These are phyloP conservation scores for Meles meles DNA, from an alignment of 2,113 vertebrate genomes.

Conservation along the genomic window DNA sequence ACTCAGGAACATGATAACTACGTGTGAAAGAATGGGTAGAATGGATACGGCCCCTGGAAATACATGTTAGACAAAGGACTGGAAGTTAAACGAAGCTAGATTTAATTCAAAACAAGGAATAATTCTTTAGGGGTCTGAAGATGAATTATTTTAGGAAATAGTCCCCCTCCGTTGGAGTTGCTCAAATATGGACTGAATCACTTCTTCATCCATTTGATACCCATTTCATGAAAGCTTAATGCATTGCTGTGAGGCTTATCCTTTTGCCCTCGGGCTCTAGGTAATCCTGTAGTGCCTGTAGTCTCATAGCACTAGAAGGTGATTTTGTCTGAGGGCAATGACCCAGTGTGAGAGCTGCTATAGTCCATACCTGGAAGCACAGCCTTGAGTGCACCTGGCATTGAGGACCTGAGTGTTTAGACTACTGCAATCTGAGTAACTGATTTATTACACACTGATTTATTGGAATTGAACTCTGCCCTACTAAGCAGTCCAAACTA, in stretches of 20 bases:
- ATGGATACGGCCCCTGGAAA: neutral
- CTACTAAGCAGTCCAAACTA: neutral
- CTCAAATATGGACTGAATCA: neutral
- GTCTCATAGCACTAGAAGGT: neutral
- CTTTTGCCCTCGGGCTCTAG: neutral
- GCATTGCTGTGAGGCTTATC: neutral
- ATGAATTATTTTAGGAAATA: slow-evolving; percentile 2
- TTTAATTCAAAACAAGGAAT: slow-evolving; percentile 22
- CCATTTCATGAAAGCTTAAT: neutral
- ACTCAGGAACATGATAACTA: neutral
- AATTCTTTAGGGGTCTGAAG: neutral
- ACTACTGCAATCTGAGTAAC: neutral
- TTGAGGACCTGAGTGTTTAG: neutral
- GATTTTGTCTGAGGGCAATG: neutral
- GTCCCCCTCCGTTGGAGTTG: neutral
- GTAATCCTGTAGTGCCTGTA: neutral
- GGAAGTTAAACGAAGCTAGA: neutral
- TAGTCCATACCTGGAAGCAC: neutral
- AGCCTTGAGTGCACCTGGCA: neutral
- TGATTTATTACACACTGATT: neutral
- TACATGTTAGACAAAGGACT: neutral
- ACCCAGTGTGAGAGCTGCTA: neutral
- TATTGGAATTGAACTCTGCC: neutral
- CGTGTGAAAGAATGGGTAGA: neutral
- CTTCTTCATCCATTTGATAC: neutral